A percentile compares a stretch with the other conserved stretches of the same genome.
Evolutionary conservation across 2,113 vertebrate species (phyloP).

Genomic region (Grammomys dolichurus): DNA sequence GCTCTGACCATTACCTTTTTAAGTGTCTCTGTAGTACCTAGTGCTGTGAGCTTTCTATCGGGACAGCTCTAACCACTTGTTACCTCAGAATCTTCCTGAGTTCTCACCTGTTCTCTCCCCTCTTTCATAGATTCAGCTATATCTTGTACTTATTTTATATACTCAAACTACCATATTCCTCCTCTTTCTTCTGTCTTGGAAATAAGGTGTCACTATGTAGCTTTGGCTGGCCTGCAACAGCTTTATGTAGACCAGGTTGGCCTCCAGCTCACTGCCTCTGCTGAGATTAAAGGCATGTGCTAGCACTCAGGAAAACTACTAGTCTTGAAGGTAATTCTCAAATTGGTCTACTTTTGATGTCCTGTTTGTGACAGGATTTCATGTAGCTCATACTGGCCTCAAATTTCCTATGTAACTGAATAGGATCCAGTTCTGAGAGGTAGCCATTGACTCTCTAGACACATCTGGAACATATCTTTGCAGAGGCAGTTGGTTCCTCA

Average conservation of each 20-base stretch:
- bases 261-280: neutral
- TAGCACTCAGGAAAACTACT: neutral
- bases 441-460: neutral
- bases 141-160: neutral
- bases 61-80: neutral
- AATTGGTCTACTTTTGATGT: neutral
- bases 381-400: neutral
- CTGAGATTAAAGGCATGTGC: neutral
- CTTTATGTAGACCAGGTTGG: neutral
- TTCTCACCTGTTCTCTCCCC: neutral
- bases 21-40: neutral
- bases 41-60: neutral
- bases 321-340: neutral
- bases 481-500: neutral
- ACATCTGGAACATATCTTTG: neutral
- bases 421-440: neutral
- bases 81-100: neutral
- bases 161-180: neutral
- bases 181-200: neutral
- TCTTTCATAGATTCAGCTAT: neutral
- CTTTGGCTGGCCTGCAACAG: neutral
- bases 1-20: neutral
- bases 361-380: neutral
- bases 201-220: neutral
- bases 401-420: neutral